A percentile compares a stretch with the other conserved stretches of the same genome.
These are phyloP conservation scores for Napeogenes inachia DNA, from an alignment of 2,888 invertebrate species.

Conservation along the genomic window DNA sequence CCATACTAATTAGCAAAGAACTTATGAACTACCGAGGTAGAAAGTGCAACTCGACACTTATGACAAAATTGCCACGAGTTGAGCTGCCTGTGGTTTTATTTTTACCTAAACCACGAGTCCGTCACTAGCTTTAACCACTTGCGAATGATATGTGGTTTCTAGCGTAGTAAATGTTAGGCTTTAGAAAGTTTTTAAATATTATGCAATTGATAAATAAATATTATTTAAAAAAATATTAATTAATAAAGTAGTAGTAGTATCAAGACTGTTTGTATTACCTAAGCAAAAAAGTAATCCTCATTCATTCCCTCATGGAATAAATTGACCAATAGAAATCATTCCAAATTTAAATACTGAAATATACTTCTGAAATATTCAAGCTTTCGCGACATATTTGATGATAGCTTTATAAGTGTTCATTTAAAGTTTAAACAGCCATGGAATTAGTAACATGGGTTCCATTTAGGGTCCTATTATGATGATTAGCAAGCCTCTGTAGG, in stretches of 20 bases:
- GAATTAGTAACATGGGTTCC: slow-evolving; percentile 59
- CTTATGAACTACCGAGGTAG: slow-evolving; percentile 14
- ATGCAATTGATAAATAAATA: neutral
- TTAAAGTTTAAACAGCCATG: slow-evolving; percentile 48
- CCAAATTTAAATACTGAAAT: neutral
- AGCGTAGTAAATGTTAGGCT: neutral
- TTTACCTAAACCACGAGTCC: slow-evolving; percentile 53
- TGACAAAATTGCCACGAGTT: slow-evolving; percentile 42
- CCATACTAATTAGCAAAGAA: slow-evolving; percentile 18
- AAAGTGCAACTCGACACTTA: slow-evolving; percentile 28
- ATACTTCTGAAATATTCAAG: neutral
- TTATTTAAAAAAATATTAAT: too few species aligned
- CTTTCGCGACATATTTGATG: slow-evolving; percentile 30
- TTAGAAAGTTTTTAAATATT: slow-evolving; percentile 5
- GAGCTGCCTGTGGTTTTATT: slow-evolving; percentile 46
- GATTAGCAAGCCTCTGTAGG: slow-evolving; percentile 49
- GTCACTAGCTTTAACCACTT: slow-evolving; percentile 55
- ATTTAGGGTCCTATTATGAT: slow-evolving; percentile 63
- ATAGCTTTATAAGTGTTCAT: slow-evolving; percentile 46
- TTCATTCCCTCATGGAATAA: too few species aligned
- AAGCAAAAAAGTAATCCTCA: too few species aligned
- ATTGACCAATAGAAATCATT: too few species aligned
- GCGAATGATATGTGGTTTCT: slow-evolving; percentile 58
- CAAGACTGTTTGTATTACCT: too few species aligned
- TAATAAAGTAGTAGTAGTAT: too few species aligned